Base-by-base conservation (phyloP, 2,113 vertebrate species). In the Nyctibius bracteatus region DNA sequence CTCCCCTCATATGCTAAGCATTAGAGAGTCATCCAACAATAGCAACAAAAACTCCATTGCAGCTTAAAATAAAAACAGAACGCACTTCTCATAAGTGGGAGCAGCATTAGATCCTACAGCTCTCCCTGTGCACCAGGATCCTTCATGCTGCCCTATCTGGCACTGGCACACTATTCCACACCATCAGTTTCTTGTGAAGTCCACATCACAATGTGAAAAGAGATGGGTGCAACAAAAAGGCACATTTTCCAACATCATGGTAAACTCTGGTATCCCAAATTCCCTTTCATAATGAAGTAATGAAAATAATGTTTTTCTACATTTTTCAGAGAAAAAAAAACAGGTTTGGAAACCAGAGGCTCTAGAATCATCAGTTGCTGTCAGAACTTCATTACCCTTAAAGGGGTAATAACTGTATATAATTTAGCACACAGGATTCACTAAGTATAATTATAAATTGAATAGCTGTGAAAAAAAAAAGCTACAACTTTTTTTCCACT, bases 51-150 rank as follows among this genome's bases (percentile, higher is more conserved):
- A n/a, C 22, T 31, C 46, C 17, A 61, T 10, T 54, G 25, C 30
- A 63, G 27, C 58, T 84, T 31, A 81, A 87, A 73, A 80, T 39
- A 44, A 86, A 75, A 11, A 3, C 47, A 24, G 49, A 54, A 58
- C 6, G 23, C 8, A 14, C 4, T 61, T 27, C 23, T 66, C 4
- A 3, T 27, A 37, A 35, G 12, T 7, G 33, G 31, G 19, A 66
- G 27, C 57, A 54, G 44, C 44, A 15, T n/a, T 13, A 46, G 12
- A 17, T 30, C 35, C 47, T 27, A 28, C 14, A 44, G 18, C 23
- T 8, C 49, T 14, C 31, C 49, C 23, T 3, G 7, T 1, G 1
- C n/a, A n/a, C n/a, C n/a, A n/a, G n/a, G n/a, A n/a, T n/a, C n/a
- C n/a, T n/a, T n/a, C n/a, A n/a, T n/a, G n/a, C n/a, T n/a, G n/a